Evolutionary conservation across 2,113 vertebrate genomes (phyloP).

Genomic region (Tenebrosternarchus preto): DNA sequence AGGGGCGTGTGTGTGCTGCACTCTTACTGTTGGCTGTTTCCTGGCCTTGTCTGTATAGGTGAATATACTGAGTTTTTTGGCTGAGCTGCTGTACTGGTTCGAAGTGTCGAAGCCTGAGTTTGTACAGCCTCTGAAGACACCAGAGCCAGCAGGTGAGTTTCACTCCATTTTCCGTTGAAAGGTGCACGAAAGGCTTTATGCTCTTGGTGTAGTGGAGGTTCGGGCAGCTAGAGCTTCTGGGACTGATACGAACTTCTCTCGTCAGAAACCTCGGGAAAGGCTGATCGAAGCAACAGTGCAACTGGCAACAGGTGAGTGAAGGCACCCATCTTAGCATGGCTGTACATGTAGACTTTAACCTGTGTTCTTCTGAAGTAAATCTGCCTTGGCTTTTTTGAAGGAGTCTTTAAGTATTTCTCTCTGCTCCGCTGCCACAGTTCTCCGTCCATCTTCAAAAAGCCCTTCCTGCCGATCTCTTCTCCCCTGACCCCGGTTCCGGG

Average conservation of each 20-base stretch:
- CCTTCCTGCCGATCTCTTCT: slow-evolving; percentile 82
- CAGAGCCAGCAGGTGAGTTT: slow-evolving; percentile 72
- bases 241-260: slow-evolving; percentile 6
- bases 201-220: background rate
- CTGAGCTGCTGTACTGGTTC: slow-evolving; percentile 86
- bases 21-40: background rate
- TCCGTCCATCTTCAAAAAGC: slow-evolving; percentile 85
- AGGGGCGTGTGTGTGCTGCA: too few species aligned
- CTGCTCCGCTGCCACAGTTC: slow-evolving; percentile 71
- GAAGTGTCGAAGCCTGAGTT: slow-evolving; percentile 86
- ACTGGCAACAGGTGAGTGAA: slow-evolving; percentile 68
- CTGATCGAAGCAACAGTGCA: slow-evolving; percentile 59
- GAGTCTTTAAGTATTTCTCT: background rate
- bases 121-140: slow-evolving; percentile 77
- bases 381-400: background rate
- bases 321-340: background rate
- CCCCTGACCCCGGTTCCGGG: slow-evolving; percentile 75
- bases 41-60: slow-evolving; percentile 62
- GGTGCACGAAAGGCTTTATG: background rate
- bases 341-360: background rate
- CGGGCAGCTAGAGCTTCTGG: background rate
- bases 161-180: background rate
- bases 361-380: background rate
- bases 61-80: slow-evolving; percentile 83
- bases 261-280: slow-evolving; percentile 68